Conservation (phyloP, 2,888 invertebrate species). For the Limnephilus rhombicus region DNA sequence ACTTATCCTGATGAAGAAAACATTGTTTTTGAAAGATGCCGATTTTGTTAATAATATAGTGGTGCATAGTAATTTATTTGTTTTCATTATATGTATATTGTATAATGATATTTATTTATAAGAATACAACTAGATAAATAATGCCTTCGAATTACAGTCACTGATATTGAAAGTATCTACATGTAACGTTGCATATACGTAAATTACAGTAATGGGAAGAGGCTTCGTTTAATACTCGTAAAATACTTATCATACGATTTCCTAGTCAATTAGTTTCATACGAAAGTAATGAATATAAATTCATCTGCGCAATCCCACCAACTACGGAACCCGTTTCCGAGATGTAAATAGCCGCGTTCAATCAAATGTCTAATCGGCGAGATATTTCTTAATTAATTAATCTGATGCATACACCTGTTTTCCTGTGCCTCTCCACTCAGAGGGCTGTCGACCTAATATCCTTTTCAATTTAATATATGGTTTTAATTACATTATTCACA, state of each 20-base stretch:
- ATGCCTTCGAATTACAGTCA: no score
- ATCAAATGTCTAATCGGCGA: slow-evolving; percentile 24
- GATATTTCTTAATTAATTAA: slow-evolving; percentile 40
- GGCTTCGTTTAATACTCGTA: background rate
- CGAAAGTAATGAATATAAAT: background rate
- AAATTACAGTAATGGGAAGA: background rate
- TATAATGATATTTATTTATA: no score
- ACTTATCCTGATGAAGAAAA: no score
- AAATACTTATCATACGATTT: background rate
- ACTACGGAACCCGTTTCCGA: slow-evolving; percentile 12
- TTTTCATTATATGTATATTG: no score
- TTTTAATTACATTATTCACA: background rate
- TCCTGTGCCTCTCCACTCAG: background rate
- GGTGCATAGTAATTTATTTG: no score
- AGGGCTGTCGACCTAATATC: background rate
- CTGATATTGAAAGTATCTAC: no score
- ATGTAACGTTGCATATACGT: no score
- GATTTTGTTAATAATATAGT: no score
- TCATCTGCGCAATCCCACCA: background rate
- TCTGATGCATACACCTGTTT: background rate
- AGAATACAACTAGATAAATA: no score
- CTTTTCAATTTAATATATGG: background rate
- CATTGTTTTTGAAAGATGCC: no score
- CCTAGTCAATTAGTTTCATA: background rate
- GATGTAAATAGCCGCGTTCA: slow-evolving; percentile 10